Percentiles rank a stretch among this genome's conserved stretches.
These are phyloP conservation scores for Xenopus tropicalis DNA, from an alignment of 2,113 vertebrate species.

Conservation along the genomic window UCB_Xtro_10.0 CM004445.2:13793001-13793500, in stretches of 20 bases:
- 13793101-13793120: too few relatives aligned
- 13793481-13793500: not conserved
- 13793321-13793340: constrained; percentile 9
- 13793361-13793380: constrained; percentile 4
- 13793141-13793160: not conserved
- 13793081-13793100: too few relatives aligned
- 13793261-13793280: not conserved
- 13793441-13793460: constrained; percentile 12
- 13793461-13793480: not conserved
- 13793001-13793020: too few relatives aligned
- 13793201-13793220: not conserved
- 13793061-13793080: too few relatives aligned
- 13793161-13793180: too few relatives aligned
- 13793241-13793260: not conserved
- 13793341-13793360: not conserved
- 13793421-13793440: constrained; percentile 16
- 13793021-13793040: too few relatives aligned
- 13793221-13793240: not conserved
- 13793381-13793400: constrained; percentile 31
- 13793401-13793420: constrained; percentile 25
- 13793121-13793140: too few relatives aligned
- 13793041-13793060: too few relatives aligned
- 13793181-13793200: not conserved
- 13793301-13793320: not conserved
- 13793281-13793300: not conserved